phyloP scores from a whole-genome alignment of 2,797 vertebrate genomes.

The Paramormyrops hopkinsi region DNA sequence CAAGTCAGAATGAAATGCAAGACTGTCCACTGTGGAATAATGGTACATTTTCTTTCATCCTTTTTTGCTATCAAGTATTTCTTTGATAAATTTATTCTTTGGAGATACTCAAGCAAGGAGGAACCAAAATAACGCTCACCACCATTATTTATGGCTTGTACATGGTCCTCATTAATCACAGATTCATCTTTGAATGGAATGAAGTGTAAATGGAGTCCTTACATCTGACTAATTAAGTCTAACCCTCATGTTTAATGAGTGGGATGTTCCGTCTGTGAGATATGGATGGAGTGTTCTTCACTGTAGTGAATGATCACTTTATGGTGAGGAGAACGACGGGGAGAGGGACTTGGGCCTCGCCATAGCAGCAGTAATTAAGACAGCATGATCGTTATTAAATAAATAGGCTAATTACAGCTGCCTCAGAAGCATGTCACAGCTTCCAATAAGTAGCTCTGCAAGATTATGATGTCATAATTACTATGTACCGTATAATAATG shows the following conservation, averaged over 20 bases:
- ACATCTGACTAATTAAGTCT: constrained; percentile 8
- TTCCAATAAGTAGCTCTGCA: neutral
- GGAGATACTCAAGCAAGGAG: neutral
- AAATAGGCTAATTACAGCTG: constrained; percentile 6
- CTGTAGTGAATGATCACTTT: neutral
- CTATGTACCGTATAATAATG: neutral
- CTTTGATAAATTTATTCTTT: neutral
- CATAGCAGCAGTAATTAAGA: neutral
- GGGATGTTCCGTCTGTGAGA: neutral
- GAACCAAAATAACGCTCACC: neutral
- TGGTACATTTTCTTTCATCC: neutral
- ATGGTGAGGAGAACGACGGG: neutral
- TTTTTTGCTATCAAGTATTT: too few relatives aligned
- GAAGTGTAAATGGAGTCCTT: neutral
- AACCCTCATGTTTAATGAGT: neutral
- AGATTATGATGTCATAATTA: neutral
- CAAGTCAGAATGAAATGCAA: neutral
- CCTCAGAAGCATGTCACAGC: neutral
- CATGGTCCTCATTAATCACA: neutral
- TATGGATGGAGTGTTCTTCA: constrained; percentile 2
- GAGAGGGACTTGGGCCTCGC: neutral
- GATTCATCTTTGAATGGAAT: neutral
- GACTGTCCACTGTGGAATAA: neutral
- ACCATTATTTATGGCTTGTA: neutral
- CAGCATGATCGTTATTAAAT: constrained; percentile 9